Conservation (phyloP, 2,797 vertebrate genomes). For the Adelosebastes latens region DNA sequence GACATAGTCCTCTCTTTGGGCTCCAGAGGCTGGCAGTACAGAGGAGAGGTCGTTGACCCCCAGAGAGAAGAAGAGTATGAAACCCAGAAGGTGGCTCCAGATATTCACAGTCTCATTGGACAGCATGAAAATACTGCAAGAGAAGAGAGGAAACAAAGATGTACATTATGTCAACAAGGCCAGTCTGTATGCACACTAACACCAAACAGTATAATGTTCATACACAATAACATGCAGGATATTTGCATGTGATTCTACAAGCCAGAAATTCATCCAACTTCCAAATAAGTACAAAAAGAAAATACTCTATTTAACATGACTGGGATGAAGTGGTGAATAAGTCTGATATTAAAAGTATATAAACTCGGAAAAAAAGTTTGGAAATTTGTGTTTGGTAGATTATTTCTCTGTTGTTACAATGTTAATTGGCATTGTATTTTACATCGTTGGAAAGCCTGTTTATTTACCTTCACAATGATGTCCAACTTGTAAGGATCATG, state of each 20-base stretch:
- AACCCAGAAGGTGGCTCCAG: conserved; percentile 98
- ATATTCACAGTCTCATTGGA: conserved; percentile 99
- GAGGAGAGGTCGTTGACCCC: conserved; percentile 92
- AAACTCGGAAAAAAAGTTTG: too few relatives aligned
- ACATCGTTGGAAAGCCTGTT: too few relatives aligned
- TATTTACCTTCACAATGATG: too few relatives aligned
- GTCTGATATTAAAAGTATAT: too few relatives aligned
- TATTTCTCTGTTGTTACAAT: too few relatives aligned
- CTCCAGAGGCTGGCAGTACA: conserved; percentile 90
- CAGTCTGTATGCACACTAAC: neutral
- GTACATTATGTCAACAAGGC: neutral
- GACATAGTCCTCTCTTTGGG: conserved; percentile 93
- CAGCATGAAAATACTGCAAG: conserved; percentile 91
- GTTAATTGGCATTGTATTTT: too few relatives aligned
- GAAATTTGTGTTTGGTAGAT: too few relatives aligned
- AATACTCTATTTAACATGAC: neutral
- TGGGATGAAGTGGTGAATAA: too few relatives aligned
- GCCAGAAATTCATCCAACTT: neutral
- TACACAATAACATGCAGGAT: neutral
- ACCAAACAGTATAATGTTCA: neutral
- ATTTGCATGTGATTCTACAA: neutral
- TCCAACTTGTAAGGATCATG: too few relatives aligned
- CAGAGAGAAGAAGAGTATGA: conserved; percentile 93
- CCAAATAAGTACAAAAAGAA: neutral
- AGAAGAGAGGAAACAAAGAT: neutral